phyloP scores from a whole-genome alignment of 2,113 vertebrate genomes.

The Periophthalmodon schlosseri region DNA sequence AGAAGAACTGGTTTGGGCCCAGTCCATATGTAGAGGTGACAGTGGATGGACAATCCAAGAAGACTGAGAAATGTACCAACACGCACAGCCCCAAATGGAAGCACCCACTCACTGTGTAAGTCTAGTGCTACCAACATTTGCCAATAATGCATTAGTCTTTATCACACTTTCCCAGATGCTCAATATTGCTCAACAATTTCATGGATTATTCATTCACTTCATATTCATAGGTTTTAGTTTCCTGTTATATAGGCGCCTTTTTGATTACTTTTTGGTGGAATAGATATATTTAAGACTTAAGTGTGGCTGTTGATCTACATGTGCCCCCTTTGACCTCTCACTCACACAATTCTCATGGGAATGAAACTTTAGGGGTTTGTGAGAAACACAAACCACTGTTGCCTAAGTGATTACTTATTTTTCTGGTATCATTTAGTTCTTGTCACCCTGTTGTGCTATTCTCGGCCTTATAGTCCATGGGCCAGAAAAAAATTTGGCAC shows the following conservation, averaged over 20 bases:
- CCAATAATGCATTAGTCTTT: background rate
- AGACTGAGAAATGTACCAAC: conserved; percentile 97
- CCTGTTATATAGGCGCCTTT: no score
- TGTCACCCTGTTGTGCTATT: no score
- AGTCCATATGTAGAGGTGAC: conserved; percentile 97
- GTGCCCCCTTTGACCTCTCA: background rate
- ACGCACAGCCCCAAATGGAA: conserved; percentile 98
- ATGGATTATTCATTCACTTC: background rate
- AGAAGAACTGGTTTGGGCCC: conserved; percentile 98
- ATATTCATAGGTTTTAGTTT: background rate
- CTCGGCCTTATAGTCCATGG: no score
- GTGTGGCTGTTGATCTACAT: no score
- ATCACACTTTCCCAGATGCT: background rate
- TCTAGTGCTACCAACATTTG: conserved; percentile 30
- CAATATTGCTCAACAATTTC: background rate
- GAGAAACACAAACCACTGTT: no score
- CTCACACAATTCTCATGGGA: background rate
- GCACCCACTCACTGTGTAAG: conserved; percentile 96
- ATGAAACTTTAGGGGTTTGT: no score
- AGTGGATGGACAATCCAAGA: conserved; percentile 97
- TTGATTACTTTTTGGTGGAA: background rate
- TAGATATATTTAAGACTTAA: no score
- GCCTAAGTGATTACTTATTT: background rate
- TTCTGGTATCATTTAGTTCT: no score
- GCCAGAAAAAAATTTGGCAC: no score